Evolutionary conservation across 2,888 invertebrate genomes (phyloP).

Genomic region (Cerceris rybyensis): DNA sequence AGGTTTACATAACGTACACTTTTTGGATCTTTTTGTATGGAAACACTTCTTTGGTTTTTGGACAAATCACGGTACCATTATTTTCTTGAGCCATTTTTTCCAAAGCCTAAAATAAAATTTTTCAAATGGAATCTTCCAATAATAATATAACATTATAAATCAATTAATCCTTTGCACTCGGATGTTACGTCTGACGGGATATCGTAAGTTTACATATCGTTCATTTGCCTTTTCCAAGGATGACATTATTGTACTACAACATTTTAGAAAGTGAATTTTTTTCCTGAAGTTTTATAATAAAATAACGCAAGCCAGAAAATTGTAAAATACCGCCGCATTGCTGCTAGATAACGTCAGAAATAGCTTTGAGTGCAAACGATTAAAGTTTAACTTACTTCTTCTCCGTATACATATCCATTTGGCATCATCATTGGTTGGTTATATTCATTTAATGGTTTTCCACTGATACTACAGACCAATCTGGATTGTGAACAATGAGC

Average conservation of each 20-base stretch:
- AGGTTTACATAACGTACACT: slow-evolving; percentile 96
- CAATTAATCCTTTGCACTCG: too few relatives aligned
- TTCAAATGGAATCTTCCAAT: neutral
- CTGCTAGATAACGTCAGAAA: too few relatives aligned
- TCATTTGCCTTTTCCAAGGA: too few relatives aligned
- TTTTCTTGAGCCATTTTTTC: slow-evolving; percentile 95
- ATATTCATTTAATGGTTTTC: slow-evolving; percentile 96
- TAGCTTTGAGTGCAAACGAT: too few relatives aligned
- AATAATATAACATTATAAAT: neutral
- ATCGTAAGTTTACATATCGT: too few relatives aligned
- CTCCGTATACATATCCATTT: slow-evolving; percentile 98
- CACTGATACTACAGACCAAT: slow-evolving; percentile 95
- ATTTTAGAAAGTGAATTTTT: too few relatives aligned
- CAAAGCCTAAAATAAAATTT: slow-evolving; percentile 87
- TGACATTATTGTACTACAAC: too few relatives aligned
- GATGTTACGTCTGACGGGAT: too few relatives aligned
- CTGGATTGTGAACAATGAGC: slow-evolving; percentile 98
- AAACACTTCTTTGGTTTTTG: slow-evolving; percentile 96
- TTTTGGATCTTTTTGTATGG: slow-evolving; percentile 96
- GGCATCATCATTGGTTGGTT: slow-evolving; percentile 99
- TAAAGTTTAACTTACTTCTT: slow-evolving; percentile 85
- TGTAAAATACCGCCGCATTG: too few relatives aligned
- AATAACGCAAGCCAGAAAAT: too few relatives aligned
- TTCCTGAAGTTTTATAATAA: too few relatives aligned
- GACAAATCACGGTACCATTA: slow-evolving; percentile 95